Conservation (phyloP, 2,888 invertebrate genomes). For the Agonopterix subpropinquella region DNA sequence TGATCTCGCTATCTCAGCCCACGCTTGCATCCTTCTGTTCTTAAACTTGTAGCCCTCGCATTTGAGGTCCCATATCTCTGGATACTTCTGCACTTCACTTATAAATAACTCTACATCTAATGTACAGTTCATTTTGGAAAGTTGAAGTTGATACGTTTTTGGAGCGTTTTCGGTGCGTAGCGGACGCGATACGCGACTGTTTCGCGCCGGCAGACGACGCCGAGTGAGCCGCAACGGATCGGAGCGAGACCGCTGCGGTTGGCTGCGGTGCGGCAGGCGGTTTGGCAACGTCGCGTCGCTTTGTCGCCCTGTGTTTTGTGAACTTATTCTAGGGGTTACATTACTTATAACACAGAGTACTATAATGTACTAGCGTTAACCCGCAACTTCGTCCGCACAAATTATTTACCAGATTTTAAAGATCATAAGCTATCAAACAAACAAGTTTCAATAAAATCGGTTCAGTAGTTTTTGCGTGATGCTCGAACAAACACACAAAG, state of each 20-base stretch:
- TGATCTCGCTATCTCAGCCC: conserved; percentile 41
- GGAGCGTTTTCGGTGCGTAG: neutral
- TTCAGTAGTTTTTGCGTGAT: too few species aligned
- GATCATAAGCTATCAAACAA: too few species aligned
- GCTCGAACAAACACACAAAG: too few species aligned
- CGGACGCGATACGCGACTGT: conserved; percentile 28
- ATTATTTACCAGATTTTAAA: too few species aligned
- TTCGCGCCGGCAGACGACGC: conserved; percentile 11
- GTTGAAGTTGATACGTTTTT: neutral
- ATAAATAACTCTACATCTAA: conserved; percentile 52
- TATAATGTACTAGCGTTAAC: too few species aligned
- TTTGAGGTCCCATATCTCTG: conserved; percentile 47
- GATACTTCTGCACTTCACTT: conserved; percentile 48
- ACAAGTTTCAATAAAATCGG: too few species aligned
- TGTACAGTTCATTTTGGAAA: conserved; percentile 25
- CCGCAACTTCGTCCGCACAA: too few species aligned
- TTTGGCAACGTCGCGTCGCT: conserved; percentile 16
- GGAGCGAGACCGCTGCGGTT: conserved; percentile 46
- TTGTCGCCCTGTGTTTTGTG: too few species aligned
- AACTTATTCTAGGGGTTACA: too few species aligned
- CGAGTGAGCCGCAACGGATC: conserved; percentile 36
- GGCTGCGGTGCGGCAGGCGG: conserved; percentile 24
- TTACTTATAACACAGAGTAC: too few species aligned
- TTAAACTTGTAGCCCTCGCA: conserved; percentile 36
- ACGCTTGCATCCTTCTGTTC: conserved; percentile 39